Base-by-base conservation (phyloP, 2,797 vertebrate species). In the Parotocinclus haroldoi region DNA sequence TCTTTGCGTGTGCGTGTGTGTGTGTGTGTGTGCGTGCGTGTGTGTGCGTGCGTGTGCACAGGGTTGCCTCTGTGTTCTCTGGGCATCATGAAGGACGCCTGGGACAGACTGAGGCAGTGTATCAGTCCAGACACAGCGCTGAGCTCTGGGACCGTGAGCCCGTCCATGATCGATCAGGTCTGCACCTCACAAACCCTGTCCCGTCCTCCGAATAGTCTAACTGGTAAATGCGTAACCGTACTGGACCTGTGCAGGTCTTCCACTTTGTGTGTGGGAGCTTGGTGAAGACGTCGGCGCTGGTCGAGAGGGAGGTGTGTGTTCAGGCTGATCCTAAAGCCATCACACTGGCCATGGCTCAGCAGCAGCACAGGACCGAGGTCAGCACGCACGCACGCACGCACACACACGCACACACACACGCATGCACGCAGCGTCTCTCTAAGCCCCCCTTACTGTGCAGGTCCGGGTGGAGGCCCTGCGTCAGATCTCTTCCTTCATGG, bases 1-100 rank as follows among this genome's bases (percentile, higher is more conserved):
- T 27, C 27, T n/a, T n/a, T 27, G 27, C 5, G 48, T 66, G 51
- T 57, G 19, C 58, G 13, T 65, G 17, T 55, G 3, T 71, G 55
- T 59, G 4, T 27, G 27, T 27, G 48, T 66, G 51, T 57, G 19
- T 58, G 13, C 62, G 17, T 55, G 3, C 71, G 55, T 27, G 27
- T 27, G 48, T 66, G 51, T 57, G 19, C 58, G 13, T 65, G 17
- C 51, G 3, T 71, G 55, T 59, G 4, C 70, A 1, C 73, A 92
- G 91, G 83, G 6, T 75, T 90, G 68, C 89, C 90, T 9, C 78
- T 91, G 11, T 92, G 91, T 70, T 92, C 91, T 61, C 78, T 91
- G 74, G 90, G 87, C 12, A 87, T 92, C 72, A 91, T 92, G 91
- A 92, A 90, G 78, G 90, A 89, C 1, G 91, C 90, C 1, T 92